Base-by-base conservation (phyloP, 2,797 vertebrate species). In the Taenioides sp. region DNA sequence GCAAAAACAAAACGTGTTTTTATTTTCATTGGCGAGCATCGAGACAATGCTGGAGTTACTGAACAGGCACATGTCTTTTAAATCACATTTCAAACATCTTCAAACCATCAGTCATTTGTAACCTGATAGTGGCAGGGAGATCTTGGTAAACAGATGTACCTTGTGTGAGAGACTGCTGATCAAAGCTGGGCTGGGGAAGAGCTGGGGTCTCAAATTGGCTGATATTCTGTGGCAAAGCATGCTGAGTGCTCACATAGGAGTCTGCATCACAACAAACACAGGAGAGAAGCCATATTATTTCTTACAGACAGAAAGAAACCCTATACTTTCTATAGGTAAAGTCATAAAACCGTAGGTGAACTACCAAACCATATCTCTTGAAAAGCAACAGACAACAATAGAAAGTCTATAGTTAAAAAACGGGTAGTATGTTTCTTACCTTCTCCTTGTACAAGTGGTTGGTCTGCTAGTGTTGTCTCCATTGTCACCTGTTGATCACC, bases 81-180 rank as follows among this genome's bases (percentile, higher is more conserved):
- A 65, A 65, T 25, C 23, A 50, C 23, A 28, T 65, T 52, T 65
- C 43, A 49, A 49, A 47, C 37, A 23, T 14, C 40, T 3, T 20
- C 17, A 50, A 65, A 65, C 64, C 40, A 63, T 65, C 16, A 47
- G 17, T 28, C 18, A 37, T 7, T 52, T 52, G 47, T 31, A n/a
- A 54, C 65, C 65, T n/a, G 14, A 65, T 17, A n/a, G 25, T n/a
- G 16, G 47, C 49, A 52, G 65, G 11, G 65, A 52, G 49, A 52
- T 12, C 65, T 52, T 31, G 23, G 49, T 57, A 23, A 40, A 57
- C 20, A 34, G 16, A 57, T 40, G 37, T 86, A 99, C 98, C 97
- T 96, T 99, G 98, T 0, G 97, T 89, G 65, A 98, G 92, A 67
- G 93, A 86, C 66, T 97, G 95, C 31, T 98, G 96, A 80, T 98